phyloP scores from a whole-genome alignment of 2,797 vertebrate genomes.

The Ceryle rudis region DNA sequence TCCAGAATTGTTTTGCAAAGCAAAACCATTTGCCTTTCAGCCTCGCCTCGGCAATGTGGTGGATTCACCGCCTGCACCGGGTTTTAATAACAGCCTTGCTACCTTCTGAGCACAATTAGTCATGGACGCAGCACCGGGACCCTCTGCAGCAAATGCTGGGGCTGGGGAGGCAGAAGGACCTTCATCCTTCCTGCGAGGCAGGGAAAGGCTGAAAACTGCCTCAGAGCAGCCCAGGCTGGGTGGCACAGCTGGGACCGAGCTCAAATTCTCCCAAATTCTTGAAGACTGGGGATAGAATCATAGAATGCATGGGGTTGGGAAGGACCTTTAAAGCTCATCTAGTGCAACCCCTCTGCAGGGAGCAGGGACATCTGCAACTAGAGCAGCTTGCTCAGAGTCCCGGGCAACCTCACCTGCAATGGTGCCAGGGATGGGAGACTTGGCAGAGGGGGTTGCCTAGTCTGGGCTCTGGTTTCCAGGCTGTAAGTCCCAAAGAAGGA shows the following conservation, averaged over 20 bases:
- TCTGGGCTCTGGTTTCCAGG: background rate
- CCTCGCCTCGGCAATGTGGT: background rate
- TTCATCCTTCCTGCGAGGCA: background rate
- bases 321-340: too few species aligned
- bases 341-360: too few species aligned
- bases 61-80: background rate
- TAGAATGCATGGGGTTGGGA: too few species aligned
- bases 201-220: background rate
- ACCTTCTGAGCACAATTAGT: background rate
- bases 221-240: fast-evolving
- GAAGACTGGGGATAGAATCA: background rate
- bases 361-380: too few species aligned
- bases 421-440: background rate
- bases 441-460: background rate
- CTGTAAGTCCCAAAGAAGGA: background rate
- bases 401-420: too few species aligned
- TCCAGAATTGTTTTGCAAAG: background rate
- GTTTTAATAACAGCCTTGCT: background rate
- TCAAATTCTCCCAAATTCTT: background rate
- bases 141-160: too few species aligned
- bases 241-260: fast-evolving
- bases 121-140: background rate
- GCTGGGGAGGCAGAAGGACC: too few species aligned
- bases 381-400: too few species aligned
- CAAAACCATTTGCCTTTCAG: background rate